Evolutionary conservation across 37 sponge, comb jelly and placozoan species (phyloP).

Genomic region (Spongia lamella): DNA sequence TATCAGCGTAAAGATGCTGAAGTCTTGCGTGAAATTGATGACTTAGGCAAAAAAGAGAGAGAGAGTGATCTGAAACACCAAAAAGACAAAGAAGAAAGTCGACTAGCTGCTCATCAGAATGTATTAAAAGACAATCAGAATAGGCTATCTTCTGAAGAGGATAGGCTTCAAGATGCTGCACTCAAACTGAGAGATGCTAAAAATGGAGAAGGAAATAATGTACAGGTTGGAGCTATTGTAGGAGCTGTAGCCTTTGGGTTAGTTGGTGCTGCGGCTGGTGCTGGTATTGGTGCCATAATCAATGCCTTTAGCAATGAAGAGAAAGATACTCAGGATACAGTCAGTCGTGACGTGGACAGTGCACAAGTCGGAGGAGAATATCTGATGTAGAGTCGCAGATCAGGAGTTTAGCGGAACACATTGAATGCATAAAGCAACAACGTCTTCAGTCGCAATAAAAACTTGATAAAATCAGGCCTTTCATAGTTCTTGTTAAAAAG

Average conservation of each 20-base stretch:
- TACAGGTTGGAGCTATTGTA: background rate
- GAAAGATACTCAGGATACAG: background rate
- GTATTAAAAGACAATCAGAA: too few species aligned
- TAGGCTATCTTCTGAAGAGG: background rate
- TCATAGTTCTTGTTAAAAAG: conserved; percentile 8
- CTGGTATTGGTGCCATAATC: conserved; percentile 10
- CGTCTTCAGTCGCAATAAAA: background rate
- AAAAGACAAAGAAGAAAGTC: background rate
- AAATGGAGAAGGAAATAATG: background rate
- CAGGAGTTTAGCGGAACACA: background rate
- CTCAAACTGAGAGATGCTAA: background rate
- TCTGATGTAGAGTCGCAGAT: background rate
- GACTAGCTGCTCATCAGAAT: background rate
- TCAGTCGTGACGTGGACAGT: background rate
- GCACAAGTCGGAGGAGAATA: background rate
- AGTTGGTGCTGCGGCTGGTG: conserved; percentile 11
- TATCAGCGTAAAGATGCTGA: background rate
- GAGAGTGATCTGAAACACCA: background rate
- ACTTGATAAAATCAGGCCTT: conserved; percentile 5
- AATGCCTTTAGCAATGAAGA: conserved; percentile 2
- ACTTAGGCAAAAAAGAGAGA: background rate
- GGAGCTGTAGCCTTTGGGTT: background rate
- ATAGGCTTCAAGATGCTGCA: background rate
- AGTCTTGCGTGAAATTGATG: background rate
- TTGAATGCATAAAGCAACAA: background rate